A percentile compares a stretch with the other conserved stretches of the same genome.
phyloP scores from a whole-genome alignment of 2,113 vertebrate genomes.

The Tupaia tana region DNA sequence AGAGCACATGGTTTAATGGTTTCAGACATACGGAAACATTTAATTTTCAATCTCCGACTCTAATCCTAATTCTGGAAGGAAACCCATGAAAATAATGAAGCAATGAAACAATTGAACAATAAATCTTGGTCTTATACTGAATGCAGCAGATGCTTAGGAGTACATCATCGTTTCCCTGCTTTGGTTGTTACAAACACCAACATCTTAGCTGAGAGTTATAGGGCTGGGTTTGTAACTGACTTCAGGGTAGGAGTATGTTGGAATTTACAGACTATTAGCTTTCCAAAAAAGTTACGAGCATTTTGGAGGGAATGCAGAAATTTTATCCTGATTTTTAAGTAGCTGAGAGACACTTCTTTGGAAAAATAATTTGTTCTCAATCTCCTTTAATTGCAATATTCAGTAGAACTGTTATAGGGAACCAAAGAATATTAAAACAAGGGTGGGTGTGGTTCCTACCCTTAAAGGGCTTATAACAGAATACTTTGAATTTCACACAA shows the following conservation, averaged over 20 bases:
- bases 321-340: not conserved
- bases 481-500: not conserved
- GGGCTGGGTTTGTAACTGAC: constrained; percentile 21
- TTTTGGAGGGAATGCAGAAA: not conserved
- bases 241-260: not conserved
- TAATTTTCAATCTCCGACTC: constrained; percentile 28
- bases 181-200: not conserved
- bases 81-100: constrained; percentile 53
- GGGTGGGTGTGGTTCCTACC: not conserved
- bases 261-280: not conserved
- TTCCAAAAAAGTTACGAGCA: not conserved
- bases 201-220: not conserved
- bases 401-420: not conserved
- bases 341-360: not conserved
- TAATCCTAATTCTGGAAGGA: constrained; percentile 55
- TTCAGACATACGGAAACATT: constrained; percentile 62
- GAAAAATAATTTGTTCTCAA: constrained; percentile 50
- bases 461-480: not conserved
- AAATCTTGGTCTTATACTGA: constrained; percentile 56
- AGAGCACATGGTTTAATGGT: constrained; percentile 26
- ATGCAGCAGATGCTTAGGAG: not conserved
- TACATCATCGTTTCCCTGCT: not conserved
- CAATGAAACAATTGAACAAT: constrained; percentile 43
- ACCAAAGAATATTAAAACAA: not conserved
- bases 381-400: not conserved